Evolutionary conservation across 2,113 vertebrate genomes (phyloP), one percentile per base, ranked within the genome.

Genomic region (Triplophysa dalaica): DNA sequence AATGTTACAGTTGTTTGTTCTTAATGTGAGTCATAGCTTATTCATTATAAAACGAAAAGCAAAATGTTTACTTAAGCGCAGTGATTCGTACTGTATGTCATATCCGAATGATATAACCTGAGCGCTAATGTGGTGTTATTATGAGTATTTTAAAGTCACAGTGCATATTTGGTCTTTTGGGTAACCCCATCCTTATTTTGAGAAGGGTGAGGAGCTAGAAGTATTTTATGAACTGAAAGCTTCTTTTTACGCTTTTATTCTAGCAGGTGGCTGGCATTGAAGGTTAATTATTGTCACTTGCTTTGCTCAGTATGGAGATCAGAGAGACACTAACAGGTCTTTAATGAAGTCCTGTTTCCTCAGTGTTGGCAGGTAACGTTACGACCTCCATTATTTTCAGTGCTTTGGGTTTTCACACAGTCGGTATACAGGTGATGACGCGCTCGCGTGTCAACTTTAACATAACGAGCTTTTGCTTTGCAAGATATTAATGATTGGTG

Each of bases 271-370:
- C 80, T 86, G 82, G 72, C 83, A 58, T 78, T 86, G 79, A 88
- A 89, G 88, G 87, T 89, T 90, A 88, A 88, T 90, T 88, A 84
- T 86, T 83, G 83, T 84, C 78, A 83, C 50, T 67, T 77, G 70
- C 81, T 85, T 66, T 82, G 77, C 78, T 68, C 64, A 41, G 83
- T 75, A 75, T 78, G 81, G 87, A 76, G 74, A 75, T 84, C 63
- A 61, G 22, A 70, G 84, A 81, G 80, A 77, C 84, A 87, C 70
- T 83, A 74, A 72, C 84, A 70, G 75, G 83, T 83, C 78, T 79
- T 83, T 82, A 85, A 88, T 77, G 9, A 87, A 89, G 84, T 87
- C 82, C 82, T 65, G 77, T 84, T 79, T 87, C 52, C 84, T 82
- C 79, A 5, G 52, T 81, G 75, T 78, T 70, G 64, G 60, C 64